Evolutionary conservation across 2,888 invertebrate genomes (phyloP), one percentile per base, ranked within the genome.

Genomic region (Iphiclides podalirius): DNA sequence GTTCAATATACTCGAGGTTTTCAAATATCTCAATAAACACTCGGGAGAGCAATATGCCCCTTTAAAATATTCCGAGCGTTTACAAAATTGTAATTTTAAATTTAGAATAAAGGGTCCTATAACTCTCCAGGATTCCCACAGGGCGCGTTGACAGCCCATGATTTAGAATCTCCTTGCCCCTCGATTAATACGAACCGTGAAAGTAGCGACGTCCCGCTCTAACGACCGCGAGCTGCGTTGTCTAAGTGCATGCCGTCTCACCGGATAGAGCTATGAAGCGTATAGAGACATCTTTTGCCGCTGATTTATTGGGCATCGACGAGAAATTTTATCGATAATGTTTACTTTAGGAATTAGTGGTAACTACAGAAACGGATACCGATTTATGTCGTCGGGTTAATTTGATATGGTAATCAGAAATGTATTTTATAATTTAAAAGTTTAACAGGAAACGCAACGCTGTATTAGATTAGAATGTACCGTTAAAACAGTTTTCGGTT

Each of bases 51-150:
- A 71, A 79, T 83, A 77, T 66, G 59, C 59, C 62, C 66, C 65
- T 79, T 75, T 74, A 75, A 84, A 81, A 77, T 74, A 86, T 85
- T 80, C 78, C 67, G 74, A 76, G 71, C 76, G 72, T 81, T 80
- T 74, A 81, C 84, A 72, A 78, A 82, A 83, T 79, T 80, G 80
- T 86, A 87, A 86, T 84, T 86, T 85, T 82, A 86, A 87, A 87
- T 85, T 85, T 87, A 87, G 85, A 86, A 88, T 86, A 86, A 83
- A 84, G 82, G 76, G 70, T 70, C 76, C 74, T 76, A 88, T 88
- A 88, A 86, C 79, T 88, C 87, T 87, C 78, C 67, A 66, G 79
- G 75, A 79, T 85, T 85, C 87, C 87, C 86, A 86, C 85, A 81
- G 87, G 81, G 87, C 68, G 79, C 86, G 86, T 75, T 72, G 87